These are phyloP conservation scores for Rhagophthalmus giganteus DNA, from an alignment of 2,888 invertebrate genomes.

Conservation along the genomic window DNA sequence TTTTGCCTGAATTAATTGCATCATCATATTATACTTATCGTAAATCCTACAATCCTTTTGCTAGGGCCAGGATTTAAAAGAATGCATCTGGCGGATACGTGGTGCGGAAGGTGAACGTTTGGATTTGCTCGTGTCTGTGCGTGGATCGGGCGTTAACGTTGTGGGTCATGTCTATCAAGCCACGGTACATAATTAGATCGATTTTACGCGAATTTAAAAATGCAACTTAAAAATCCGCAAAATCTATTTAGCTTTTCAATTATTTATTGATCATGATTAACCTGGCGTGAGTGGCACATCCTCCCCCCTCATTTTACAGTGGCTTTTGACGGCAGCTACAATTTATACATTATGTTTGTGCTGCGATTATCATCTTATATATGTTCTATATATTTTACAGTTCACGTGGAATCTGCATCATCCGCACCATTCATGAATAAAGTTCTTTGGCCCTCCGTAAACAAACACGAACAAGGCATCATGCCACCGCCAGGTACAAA, in stretches of 20 bases:
- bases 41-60: slow-evolving; percentile 45
- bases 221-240: no score
- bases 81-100: slow-evolving; percentile 32
- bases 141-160: slow-evolving; percentile 52
- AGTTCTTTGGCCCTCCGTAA: slow-evolving; percentile 50
- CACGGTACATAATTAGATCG: slow-evolving; percentile 38
- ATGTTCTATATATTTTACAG: slow-evolving; percentile 52
- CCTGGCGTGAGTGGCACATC: slow-evolving; percentile 52
- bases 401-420: slow-evolving; percentile 45
- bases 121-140: slow-evolving; percentile 38
- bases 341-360: slow-evolving; percentile 35
- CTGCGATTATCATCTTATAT: slow-evolving; percentile 44
- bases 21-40: slow-evolving; percentile 45
- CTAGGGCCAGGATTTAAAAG: slow-evolving; percentile 38
- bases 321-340: slow-evolving; percentile 54
- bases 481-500: slow-evolving; percentile 71
- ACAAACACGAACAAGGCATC: slow-evolving; percentile 63
- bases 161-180: slow-evolving; percentile 56
- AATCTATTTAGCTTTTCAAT: no score
- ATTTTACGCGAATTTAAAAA: no score
- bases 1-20: slow-evolving; percentile 48
- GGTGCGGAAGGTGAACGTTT: slow-evolving; percentile 38
- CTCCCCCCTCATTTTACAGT: slow-evolving; percentile 53
- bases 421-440: slow-evolving; percentile 42
- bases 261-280: slow-evolving; percentile 9